Evolutionary conservation across 2,888 invertebrate species (phyloP).

Genomic region (Cyclophora albipunctata): DNA sequence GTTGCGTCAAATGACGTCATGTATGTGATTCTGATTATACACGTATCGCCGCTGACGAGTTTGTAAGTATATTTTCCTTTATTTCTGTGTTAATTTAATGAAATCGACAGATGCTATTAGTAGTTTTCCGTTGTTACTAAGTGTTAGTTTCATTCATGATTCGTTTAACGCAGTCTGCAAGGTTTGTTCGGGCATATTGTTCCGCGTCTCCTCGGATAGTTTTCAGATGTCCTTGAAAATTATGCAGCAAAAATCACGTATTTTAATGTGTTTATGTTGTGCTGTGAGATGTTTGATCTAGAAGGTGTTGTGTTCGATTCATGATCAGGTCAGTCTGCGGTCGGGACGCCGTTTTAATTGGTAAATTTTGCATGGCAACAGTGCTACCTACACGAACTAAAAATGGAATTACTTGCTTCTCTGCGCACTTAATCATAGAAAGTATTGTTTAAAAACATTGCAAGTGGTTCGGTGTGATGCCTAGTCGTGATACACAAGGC

Average conservation of each 20-base stretch:
- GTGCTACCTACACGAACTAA: constrained; percentile 46
- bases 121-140: constrained; percentile 36
- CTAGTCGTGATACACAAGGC: too few relatives aligned
- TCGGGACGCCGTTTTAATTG: constrained; percentile 19
- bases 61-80: constrained; percentile 74
- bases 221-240: constrained; percentile 72
- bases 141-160: constrained; percentile 64
- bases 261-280: constrained; percentile 31
- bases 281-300: constrained; percentile 25
- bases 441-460: constrained; percentile 52
- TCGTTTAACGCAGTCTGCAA: constrained; percentile 34
- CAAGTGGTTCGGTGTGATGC: constrained; percentile 27
- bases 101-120: constrained; percentile 35
- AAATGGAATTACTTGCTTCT: constrained; percentile 47
- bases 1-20: constrained; percentile 76
- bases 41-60: constrained; percentile 71
- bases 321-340: constrained; percentile 30
- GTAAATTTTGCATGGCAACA: constrained; percentile 52
- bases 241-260: constrained; percentile 69
- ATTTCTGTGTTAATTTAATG: constrained; percentile 60
- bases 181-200: constrained; percentile 15
- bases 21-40: constrained; percentile 73
- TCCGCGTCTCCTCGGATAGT: constrained; percentile 25
- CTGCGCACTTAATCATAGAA: constrained; percentile 35
- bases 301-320: constrained; percentile 43